phyloP scores from a whole-genome alignment of 2,113 vertebrate genomes.

The Dromaius novaehollandiae region DNA sequence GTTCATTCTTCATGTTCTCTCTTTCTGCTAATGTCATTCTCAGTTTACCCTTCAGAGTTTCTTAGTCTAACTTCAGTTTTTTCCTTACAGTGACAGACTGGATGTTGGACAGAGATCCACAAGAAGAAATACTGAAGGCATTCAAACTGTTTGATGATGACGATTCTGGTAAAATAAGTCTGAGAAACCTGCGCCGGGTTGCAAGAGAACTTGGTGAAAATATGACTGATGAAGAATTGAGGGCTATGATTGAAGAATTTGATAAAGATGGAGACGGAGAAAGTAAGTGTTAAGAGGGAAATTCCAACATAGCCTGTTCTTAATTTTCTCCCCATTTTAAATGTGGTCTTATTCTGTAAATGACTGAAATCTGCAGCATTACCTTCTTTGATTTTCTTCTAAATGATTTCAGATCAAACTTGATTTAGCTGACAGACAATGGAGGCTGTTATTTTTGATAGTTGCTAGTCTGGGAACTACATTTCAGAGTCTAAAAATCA shows the following conservation, averaged over 20 bases:
- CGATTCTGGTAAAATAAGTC: constrained; percentile 94
- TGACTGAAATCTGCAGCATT: not conserved
- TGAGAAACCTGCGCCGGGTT: constrained; percentile 93
- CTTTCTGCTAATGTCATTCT: not conserved
- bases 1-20: not conserved
- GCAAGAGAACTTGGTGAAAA: constrained; percentile 94
- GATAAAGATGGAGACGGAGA: constrained; percentile 96
- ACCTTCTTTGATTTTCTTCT: not conserved
- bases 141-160: constrained; percentile 98
- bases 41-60: not conserved
- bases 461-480: not conserved
- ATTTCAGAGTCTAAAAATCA: not conserved
- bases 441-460: not conserved
- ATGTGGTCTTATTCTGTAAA: not conserved
- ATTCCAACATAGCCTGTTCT: not conserved
- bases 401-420: not conserved
- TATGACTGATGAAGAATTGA: constrained; percentile 94
- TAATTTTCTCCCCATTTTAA: not conserved
- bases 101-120: constrained; percentile 93
- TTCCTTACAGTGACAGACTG: constrained; percentile 87
- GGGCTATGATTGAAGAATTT: constrained; percentile 97
- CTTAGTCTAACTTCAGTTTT: not conserved
- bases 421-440: not conserved
- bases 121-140: constrained; percentile 94
- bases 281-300: constrained; percentile 80